Evolutionary conservation across 2,888 invertebrate genomes (phyloP).

Genomic region (Dyspetes luteomarginatus): DNA sequence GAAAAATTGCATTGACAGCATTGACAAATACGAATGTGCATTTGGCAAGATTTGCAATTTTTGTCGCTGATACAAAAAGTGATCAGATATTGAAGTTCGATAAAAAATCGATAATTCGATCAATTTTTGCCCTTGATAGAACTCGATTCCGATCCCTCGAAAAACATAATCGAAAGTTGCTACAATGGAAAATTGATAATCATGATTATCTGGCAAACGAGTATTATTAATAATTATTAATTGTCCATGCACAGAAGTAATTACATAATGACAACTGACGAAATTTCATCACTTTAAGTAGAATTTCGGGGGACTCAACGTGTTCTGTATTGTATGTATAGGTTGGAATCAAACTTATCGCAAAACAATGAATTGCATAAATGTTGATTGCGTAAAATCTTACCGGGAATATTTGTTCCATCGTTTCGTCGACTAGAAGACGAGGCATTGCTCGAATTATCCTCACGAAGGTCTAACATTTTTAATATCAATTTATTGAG

Average conservation of each 20-base stretch:
- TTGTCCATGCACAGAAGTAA: conserved; percentile 20
- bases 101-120: background rate
- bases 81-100: background rate
- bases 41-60: background rate
- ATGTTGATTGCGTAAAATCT: conserved; percentile 35
- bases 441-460: conserved; percentile 65
- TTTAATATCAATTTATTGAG: conserved; percentile 60
- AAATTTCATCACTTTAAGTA: conserved; percentile 42
- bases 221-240: conserved; percentile 10
- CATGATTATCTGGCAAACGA: background rate
- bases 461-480: conserved; percentile 77
- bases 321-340: conserved; percentile 47
- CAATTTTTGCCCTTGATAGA: background rate
- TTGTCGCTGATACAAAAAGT: background rate
- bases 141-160: background rate
- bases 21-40: background rate
- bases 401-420: conserved; percentile 71
- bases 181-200: background rate
- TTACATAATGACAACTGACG: conserved; percentile 54
- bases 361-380: conserved; percentile 3
- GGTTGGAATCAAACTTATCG: conserved; percentile 44
- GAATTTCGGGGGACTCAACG: conserved; percentile 45
- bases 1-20: background rate
- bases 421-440: conserved; percentile 63
- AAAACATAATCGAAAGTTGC: background rate